A percentile compares a stretch with the other conserved stretches of the same genome.
phyloP scores from a whole-genome alignment of 2,888 invertebrate genomes.

The Euphydryas editha region DNA sequence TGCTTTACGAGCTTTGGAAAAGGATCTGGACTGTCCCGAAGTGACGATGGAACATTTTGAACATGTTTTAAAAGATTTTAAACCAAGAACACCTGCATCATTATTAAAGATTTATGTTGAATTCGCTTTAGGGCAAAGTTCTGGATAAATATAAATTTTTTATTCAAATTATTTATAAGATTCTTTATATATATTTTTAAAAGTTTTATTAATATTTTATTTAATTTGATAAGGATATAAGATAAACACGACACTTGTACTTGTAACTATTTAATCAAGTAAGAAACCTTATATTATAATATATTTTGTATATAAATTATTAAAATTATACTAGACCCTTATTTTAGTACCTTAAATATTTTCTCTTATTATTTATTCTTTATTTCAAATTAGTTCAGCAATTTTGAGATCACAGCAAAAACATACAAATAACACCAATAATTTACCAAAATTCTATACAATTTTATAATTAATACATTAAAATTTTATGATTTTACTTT shows the following conservation, averaged over 20 bases:
- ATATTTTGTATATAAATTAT: conserved; percentile 58
- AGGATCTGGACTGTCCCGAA: conserved; percentile 85
- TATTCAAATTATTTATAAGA: no score
- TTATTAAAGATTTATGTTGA: conserved; percentile 89
- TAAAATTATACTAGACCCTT: conserved; percentile 48
- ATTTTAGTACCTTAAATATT: conserved; percentile 31
- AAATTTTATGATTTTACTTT: neutral
- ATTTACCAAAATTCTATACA: neutral
- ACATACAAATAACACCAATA: neutral
- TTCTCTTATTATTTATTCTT: conserved; percentile 1
- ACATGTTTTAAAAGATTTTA: conserved; percentile 87
- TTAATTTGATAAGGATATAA: neutral
- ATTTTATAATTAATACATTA: neutral
- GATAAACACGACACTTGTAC: conserved; percentile 37
- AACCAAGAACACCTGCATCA: conserved; percentile 89
- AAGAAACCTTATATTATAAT: conserved; percentile 59
- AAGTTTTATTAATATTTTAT: neutral
- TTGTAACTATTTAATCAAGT: conserved; percentile 57
- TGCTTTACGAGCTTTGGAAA: conserved; percentile 92
- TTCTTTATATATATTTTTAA: neutral
- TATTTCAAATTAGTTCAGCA: conserved; percentile 21
- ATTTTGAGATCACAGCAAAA: conserved; percentile 31
- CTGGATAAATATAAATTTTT: conserved; percentile 46
- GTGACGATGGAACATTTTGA: conserved; percentile 89
- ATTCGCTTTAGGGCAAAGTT: conserved; percentile 76